Evolutionary conservation across 2,888 invertebrate genomes (phyloP), one percentile per base, ranked within the genome.

Genomic region (Myopa testacea): DNA sequence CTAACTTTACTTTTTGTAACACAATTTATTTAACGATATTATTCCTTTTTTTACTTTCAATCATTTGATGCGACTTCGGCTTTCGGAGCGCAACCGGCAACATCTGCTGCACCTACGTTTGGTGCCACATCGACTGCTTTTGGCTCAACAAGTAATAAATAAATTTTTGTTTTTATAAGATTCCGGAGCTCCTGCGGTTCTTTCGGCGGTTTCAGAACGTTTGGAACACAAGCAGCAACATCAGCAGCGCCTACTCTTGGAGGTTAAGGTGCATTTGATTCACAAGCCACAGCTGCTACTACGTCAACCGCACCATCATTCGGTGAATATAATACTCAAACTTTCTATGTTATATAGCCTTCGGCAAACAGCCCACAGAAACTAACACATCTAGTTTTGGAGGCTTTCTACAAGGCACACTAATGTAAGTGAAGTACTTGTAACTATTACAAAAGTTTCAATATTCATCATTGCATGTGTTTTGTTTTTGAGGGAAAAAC

Each of bases 401-500:
- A 37, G 90, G 91, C 2, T 76, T 94, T 99, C 84, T 95, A 94
- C 84, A 96, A 96, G 86, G n/a, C n/a, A 92, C 95, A 78, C 92
- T 94, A 78, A 91, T 93, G n/a, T 95, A 96, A 81, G 91, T 98
- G 40, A 94, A 93, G 94, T 94, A 86, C 87, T 90, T 85, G 26
- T 34, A 26, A 1, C 26, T 16, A 45, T 45, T 45, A 8, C 10
- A 45, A 45, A 45, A 45, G 7, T 10, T 45, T 8, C 45, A 6
- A 8, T 8, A 45, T 45, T 45, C 10, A 45, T 45, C 7, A 8
- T 45, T 45, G 45, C 45, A 26, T 26, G 26, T 26, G 6, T 45
- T 45, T 45, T 45, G 45, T 8, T 45, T 45, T 45, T 45, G 7
- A 10, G 45, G 4, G 1, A 10, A 45, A 45, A 10, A 55, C 5